phyloP scores from a whole-genome alignment of 2,113 vertebrate genomes.

The Calypte anna region DNA sequence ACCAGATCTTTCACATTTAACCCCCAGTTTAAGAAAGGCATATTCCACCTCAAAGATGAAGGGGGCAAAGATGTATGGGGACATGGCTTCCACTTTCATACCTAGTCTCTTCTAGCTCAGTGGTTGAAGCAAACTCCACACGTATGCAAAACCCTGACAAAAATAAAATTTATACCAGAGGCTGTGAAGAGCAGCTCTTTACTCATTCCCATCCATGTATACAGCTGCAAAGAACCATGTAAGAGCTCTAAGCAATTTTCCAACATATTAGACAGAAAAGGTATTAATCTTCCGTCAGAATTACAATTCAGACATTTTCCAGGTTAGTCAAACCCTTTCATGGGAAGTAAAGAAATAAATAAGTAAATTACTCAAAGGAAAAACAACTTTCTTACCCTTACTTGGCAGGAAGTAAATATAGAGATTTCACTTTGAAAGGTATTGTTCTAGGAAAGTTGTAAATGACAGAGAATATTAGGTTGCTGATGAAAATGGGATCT shows the following conservation, averaged over 20 bases:
- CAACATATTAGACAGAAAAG: neutral
- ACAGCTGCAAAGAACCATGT: accelerated
- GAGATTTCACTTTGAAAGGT: neutral
- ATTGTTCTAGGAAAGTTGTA: neutral
- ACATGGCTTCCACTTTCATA: neutral
- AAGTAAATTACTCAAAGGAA: neutral
- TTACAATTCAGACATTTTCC: neutral
- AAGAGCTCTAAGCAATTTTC: neutral
- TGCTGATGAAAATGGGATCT: slow-evolving; percentile 1
- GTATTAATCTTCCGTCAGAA: neutral
- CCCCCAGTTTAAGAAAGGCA: neutral
- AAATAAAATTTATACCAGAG: accelerated
- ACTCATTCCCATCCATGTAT: neutral
- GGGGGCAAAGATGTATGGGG: neutral
- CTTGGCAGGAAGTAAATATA: neutral
- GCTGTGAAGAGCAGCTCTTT: neutral
- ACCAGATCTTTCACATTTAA: neutral
- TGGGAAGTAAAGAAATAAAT: neutral
- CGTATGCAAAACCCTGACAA: accelerated
- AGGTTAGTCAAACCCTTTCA: neutral
- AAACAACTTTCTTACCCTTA: neutral
- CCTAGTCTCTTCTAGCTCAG: neutral
- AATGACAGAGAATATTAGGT: neutral
- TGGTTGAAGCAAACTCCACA: neutral
- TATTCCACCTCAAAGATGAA: neutral